Base-by-base conservation (phyloP, 2,888 invertebrate species). In the Ischnus inquisitorius region DNA sequence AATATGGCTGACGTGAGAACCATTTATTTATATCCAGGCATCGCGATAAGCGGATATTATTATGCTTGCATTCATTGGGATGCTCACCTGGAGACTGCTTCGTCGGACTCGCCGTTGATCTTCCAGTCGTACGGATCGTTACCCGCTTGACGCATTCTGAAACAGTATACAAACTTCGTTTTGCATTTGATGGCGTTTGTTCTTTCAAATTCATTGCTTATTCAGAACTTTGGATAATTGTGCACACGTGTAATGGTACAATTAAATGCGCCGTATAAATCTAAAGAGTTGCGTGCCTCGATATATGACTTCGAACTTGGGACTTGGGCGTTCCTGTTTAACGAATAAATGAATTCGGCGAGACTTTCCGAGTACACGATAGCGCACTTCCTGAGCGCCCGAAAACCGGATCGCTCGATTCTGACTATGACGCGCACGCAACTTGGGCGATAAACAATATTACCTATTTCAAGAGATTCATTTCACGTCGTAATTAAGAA, bases 91-190 rank as follows among this genome's bases (percentile, higher is more conserved):
- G n/a, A 69, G 25, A 51, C 72, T 60, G 34, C 60, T 12, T 80
- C 48, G 14, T 43, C 22, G 25, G 60, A 60, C 25, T 72, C 79
- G 60, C n/a, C 57, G 28, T 48, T 57, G 25, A 43, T 76, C 34
- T 48, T 57, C 83, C 71, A 76, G 57, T 64, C 57, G 57, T 65
- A 71, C 22, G 41, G 48, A 76, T 83, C 71, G 51, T 43, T 71
- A 34, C 39, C 69, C 48, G 67, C 79, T 76, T 75, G 79, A 22
- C 69, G 79, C 79, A 83, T 79, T 69, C 83, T 83, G 79, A 60
- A 60, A 60, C 3, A 79, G 76, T 25, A 14, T 10, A 64, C 10
- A 16, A 62, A 25, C 34, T 10, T 41, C 64, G 22, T 14, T 75
- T 34, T 34, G 34, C 34, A 34, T 34, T 34, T 34, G n/a, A 60